Base-by-base conservation (phyloP, 2,797 vertebrate species). In the Remorina albescens region DNA sequence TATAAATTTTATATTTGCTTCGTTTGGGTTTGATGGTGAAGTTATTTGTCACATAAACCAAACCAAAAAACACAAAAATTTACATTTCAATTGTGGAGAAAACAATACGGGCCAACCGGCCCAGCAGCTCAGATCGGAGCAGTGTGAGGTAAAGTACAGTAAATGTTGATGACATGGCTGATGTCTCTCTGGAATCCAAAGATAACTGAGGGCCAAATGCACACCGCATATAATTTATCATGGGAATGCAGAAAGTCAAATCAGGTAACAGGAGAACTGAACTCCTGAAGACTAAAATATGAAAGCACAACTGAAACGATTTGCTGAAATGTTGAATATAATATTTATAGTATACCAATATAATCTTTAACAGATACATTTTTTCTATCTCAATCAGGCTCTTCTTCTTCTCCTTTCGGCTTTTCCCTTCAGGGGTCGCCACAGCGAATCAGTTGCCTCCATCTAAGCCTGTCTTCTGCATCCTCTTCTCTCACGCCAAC, bases 61-160 rank as follows among this genome's bases (percentile, higher is more conserved):
- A 21, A 21, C 21, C 44, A 21, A 46, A 46, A 46, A 50, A 18
- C 6, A 50, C 1, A 49, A 16, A 49, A 16, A 70, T 49, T 39
- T 37, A 18, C 15, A 16, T 50, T 5, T 37, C 10, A 3, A 11
- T 39, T n/a, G 44, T 8, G 28, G 21, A 26, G 44, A 15, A 34
- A 19, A 74, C 26, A 55, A 57, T 9, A 53, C 8, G 15, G 34
- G n/a, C 11, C n/a, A 78, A 68, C 54, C 50, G 23, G 21, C 65
- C 39, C 32, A 54, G 46, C 36, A 58, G 54, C 70, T 34, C 21
- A 55, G n/a, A 67, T 66, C 15, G 39, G 42, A 26, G 7, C 7
- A 23, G 10, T 25, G 13, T 3, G n/a, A 56, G 42, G 66, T 41
- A 15, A 77, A 41, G 42, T 23, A 50, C 47, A 37, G 51, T 36